Base-by-base conservation (phyloP, 1,140 invertebrate species). In the Orchesella cincta region DNA sequence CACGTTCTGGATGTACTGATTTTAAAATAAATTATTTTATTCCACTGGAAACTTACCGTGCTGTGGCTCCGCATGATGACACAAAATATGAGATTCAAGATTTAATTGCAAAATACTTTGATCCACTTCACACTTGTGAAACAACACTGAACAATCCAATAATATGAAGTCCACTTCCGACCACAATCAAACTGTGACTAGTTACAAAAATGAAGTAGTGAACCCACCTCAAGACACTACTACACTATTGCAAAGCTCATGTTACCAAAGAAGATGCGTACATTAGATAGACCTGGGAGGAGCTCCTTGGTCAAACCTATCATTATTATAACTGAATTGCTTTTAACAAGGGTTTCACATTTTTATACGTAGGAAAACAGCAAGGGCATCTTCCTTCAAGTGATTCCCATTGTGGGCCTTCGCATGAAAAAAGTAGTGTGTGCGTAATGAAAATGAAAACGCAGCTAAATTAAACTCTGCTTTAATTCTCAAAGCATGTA, bases 221-320 rank as follows among this genome's bases (percentile, higher is more conserved):
- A 20, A 8, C 8, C 39, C 39, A 12, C 39, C 39, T 46, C 39
- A 8, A 46, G 20, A 14, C 52, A 18, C 52, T 5, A 57, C 52
- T 18, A 5, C 23, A 57, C 12, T 57, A 57, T n/a, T 14, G 52
- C 23, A 57, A 57, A 57, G 52, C 52, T n/a, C 5, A n/a, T n/a
- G 23, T 57, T 57, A 57, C 8, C 12, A 57, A 26, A 8, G 8
- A 12, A 12, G 39, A 12, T 46, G n/a, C n/a, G n/a, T n/a, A n/a
- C n/a, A n/a, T n/a, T n/a, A n/a, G n/a, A n/a, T n/a, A n/a, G n/a
- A n/a, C n/a, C n/a, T 31, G 54, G 54, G 54, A 67, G 62, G 62
- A 31, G 62, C 33, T 67, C 62, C 62, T 67, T 67, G 62, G 62
- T 67, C 62, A 33, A 67, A 67, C 62, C 62, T 67, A 33, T 67